Conservation (phyloP, 1,140 invertebrate species). For the Gryllus bimaculatus region DNA sequence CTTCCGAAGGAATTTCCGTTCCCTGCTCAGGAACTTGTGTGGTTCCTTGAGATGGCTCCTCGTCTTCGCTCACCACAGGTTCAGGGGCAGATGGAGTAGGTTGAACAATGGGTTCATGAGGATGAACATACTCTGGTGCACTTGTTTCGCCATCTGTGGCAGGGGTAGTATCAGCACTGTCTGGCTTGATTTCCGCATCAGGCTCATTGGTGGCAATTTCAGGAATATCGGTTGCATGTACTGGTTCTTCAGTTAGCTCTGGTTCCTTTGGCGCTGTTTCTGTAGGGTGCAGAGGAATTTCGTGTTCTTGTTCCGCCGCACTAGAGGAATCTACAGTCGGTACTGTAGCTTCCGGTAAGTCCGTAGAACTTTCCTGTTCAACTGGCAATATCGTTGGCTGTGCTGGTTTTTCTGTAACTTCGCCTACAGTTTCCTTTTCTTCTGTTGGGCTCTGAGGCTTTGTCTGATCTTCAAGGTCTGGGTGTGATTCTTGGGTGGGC, state of each 20-base stretch:
- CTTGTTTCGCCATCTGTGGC: not conserved
- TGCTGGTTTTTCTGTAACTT: too few species aligned
- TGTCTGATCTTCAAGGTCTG: too few species aligned
- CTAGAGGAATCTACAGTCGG: not conserved
- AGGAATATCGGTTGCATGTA: not conserved
- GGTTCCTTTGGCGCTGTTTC: not conserved
- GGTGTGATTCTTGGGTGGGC: not conserved
- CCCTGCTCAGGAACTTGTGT: too few species aligned
- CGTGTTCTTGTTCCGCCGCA: not conserved
- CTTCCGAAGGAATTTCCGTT: slow-evolving; percentile 13
- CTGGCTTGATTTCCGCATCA: not conserved
- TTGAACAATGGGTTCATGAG: too few species aligned
- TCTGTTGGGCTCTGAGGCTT: too few species aligned
- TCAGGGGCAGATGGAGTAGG: not conserved
- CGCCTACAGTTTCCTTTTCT: too few species aligned
- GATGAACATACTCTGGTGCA: not conserved
- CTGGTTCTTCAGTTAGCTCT: not conserved
- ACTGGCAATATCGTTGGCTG: not conserved
- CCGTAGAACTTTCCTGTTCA: slow-evolving; percentile 6
- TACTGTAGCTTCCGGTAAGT: not conserved
- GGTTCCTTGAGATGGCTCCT: not conserved
- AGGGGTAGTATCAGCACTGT: not conserved
- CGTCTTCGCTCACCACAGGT: not conserved
- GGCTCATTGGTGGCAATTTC: not conserved
- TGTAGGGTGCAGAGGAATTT: not conserved